These are phyloP conservation scores for Podargus strigoides DNA, from an alignment of 2,797 vertebrate genomes.

Conservation along the genomic window DNA sequence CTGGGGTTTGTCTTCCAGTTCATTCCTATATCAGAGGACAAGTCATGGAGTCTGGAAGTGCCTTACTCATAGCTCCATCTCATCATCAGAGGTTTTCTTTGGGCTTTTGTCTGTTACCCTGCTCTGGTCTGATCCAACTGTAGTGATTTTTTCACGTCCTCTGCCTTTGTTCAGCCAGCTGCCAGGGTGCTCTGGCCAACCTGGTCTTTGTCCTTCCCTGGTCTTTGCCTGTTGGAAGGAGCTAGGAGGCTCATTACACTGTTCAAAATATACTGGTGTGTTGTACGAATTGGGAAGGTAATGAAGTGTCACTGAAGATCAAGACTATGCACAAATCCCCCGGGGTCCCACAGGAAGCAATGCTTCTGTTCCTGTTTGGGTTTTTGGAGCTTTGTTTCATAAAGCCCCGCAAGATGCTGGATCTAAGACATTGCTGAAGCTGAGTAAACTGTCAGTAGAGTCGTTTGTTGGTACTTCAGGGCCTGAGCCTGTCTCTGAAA, in stretches of 20 bases:
- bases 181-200: background rate
- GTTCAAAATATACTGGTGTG: background rate
- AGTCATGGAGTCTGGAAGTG: background rate
- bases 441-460: background rate
- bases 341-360: background rate
- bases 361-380: background rate
- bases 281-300: slow-evolving; percentile 16
- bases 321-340: background rate
- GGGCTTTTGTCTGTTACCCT: background rate
- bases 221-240: background rate
- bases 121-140: background rate
- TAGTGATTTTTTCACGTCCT: background rate
- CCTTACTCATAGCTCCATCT: background rate
- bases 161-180: slow-evolving; percentile 18
- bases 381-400: background rate
- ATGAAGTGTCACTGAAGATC: background rate
- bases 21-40: background rate
- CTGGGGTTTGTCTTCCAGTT: background rate
- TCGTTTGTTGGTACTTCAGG: background rate
- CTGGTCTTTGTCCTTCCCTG: slow-evolving; percentile 5
- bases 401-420: background rate
- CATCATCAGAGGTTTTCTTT: background rate
- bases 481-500: background rate
- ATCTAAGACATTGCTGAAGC: background rate
- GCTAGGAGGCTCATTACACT: background rate